phyloP scores from a whole-genome alignment of 2,888 invertebrate genomes.

The Liodrosophila aerea region DNA sequence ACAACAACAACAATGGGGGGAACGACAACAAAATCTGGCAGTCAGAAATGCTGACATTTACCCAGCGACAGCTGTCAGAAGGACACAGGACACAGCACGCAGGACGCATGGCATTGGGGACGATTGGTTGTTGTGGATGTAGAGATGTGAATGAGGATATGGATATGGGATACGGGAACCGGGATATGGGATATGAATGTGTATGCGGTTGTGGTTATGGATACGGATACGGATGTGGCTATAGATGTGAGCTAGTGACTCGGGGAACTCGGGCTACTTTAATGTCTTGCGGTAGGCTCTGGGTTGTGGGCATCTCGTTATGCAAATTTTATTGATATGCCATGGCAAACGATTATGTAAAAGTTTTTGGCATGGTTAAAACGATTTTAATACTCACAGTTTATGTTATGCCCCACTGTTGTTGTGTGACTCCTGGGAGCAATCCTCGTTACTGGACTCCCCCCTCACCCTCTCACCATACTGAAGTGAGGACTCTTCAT shows the following conservation, averaged over 20 bases:
- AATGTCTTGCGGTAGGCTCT: slow-evolving; percentile 40
- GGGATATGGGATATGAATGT: slow-evolving; percentile 36
- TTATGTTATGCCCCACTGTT: slow-evolving; percentile 8
- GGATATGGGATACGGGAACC: slow-evolving; percentile 16
- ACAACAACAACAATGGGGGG: slow-evolving; percentile 7
- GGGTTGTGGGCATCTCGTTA: slow-evolving; percentile 56
- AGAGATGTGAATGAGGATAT: background rate
- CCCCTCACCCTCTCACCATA: too few species aligned
- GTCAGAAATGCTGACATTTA: slow-evolving; percentile 58
- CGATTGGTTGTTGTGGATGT: too few species aligned
- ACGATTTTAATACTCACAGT: slow-evolving; percentile 60
- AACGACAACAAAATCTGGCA: slow-evolving; percentile 50
- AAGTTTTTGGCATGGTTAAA: slow-evolving; percentile 62
- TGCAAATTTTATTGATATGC: slow-evolving; percentile 73
- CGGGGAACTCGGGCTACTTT: too few species aligned
- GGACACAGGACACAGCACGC: slow-evolving; percentile 22
- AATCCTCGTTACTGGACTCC: slow-evolving; percentile 1
- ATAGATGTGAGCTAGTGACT: background rate
- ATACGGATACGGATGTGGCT: slow-evolving; percentile 6
- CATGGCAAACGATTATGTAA: slow-evolving; percentile 66
- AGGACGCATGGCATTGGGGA: background rate
- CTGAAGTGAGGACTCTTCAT: slow-evolving; percentile 35
- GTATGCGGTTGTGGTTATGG: background rate
- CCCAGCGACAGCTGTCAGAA: slow-evolving; percentile 57
- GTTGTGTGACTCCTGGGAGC: slow-evolving; percentile 53